A percentile compares a stretch with the other conserved stretches of the same genome.
These are phyloP conservation scores for Ladona fulva DNA, from an alignment of 1,140 invertebrate genomes.

Conservation along the genomic window DNA sequence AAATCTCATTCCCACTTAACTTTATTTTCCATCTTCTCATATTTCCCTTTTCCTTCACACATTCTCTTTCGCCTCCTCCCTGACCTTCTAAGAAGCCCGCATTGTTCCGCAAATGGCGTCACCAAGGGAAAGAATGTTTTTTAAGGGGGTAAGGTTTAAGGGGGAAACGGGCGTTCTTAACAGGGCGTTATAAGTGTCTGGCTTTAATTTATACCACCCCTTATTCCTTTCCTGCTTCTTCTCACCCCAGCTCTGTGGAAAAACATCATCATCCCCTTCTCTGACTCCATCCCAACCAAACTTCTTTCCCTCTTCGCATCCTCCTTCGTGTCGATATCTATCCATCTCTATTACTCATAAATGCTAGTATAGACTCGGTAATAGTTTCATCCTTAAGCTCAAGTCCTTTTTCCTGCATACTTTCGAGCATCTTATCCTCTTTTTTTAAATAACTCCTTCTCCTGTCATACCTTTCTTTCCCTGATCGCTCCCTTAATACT, in stretches of 20 bases:
- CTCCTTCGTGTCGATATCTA: neutral
- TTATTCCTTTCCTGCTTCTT: too few relatives aligned
- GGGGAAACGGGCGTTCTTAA: neutral
- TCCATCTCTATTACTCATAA: neutral
- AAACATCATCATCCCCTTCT: neutral
- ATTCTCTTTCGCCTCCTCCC: neutral
- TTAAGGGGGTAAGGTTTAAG: neutral
- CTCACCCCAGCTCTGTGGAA: too few relatives aligned
- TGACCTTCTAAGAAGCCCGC: neutral
- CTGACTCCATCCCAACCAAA: neutral
- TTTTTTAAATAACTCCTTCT: too few relatives aligned
- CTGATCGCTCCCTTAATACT: too few relatives aligned
- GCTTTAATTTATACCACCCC: neutral
- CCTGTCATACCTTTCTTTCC: too few relatives aligned
- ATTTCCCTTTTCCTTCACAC: neutral
- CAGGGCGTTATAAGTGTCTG: neutral
- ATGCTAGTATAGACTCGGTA: neutral
- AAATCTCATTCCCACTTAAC: neutral
- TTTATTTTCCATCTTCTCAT: neutral
- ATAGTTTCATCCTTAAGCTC: too few relatives aligned
- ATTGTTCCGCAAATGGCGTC: neutral
- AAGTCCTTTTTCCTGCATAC: too few relatives aligned
- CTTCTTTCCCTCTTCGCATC: neutral
- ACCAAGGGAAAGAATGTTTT: neutral
- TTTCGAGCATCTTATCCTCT: too few relatives aligned